Evolutionary conservation across 2,797 vertebrate genomes (phyloP), one percentile per base, ranked within the genome.

Genomic region (Arremon aurantiirostris): DNA sequence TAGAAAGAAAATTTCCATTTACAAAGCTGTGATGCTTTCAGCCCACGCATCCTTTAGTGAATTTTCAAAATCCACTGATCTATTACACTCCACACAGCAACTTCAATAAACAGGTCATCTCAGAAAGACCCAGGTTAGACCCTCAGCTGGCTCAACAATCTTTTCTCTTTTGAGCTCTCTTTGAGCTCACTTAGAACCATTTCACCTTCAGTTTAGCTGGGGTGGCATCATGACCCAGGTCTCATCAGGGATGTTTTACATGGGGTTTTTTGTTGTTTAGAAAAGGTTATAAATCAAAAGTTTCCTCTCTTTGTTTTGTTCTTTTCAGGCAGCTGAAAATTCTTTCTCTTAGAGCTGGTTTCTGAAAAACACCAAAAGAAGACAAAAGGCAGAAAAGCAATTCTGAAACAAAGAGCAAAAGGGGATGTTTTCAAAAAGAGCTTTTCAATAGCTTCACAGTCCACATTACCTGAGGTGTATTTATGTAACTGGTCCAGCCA

Each of bases 1-100:
- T 21, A 56, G 76, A 70, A 92, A 55, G 61, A 60, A 78, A 60
- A 93, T 69, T 79, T 73, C 80, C 79, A 86, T 82, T 94, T 96
- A 64, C 73, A n/a, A 69, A 79, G 46, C 50, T 9, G 23, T 44
- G 85, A 44, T 50, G 46, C 77, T 87, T 81, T 69, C 68, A 92
- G 71, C 76, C 66, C 52, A 75, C 63, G 11, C 57, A 70, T 44
- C 39, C 42, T 73, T 55, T 39, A 56, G 80, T 23, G 70, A 41
- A 28, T 66, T 91, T 83, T 86, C 63, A 82, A 88, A 92, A 44
- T 20, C 63, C 44, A 39, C 15, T 60, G 77, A 56, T 94, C 46
- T 81, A 15, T 82, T 71, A 44, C 49, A 28, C 26, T 64, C 35
- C 41, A 53, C 30, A 19, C 7, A 66, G 39, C 44, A 85, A 26